Evolutionary conservation across 1,140 invertebrate genomes (phyloP), one percentile per base, ranked within the genome.

Genomic region (Lordiphosa clarofinis): DNA sequence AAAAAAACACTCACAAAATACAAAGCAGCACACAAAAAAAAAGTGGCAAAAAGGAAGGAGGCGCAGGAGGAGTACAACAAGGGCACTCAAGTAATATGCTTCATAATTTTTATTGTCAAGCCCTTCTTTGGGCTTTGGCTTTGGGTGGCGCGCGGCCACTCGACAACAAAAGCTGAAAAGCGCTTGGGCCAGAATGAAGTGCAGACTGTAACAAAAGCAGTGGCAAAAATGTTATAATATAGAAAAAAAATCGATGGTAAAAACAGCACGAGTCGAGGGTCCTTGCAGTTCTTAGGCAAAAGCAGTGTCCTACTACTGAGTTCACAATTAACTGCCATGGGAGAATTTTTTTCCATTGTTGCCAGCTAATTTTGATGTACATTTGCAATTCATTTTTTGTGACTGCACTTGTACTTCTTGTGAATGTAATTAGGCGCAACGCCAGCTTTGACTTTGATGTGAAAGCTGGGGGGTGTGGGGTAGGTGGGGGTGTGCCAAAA

Each of bases 61-160:
- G 50, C 43, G 50, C 44, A 63, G 63, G 49, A 49, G 70, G 57
- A 70, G 52, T 31, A 11, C 15, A 24, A 55, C 63, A 59, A 70
- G 67, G 70, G 67, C 67, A 53, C 67, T 71, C 66, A 71, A 71
- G 66, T 71, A 71, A 71, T 71, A 71, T 70, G 67, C 67, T 71
- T 71, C 67, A 71, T 71, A 70, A 71, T 71, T 68, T 71, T 71
- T 71, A 71, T 71, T 71, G 67, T 71, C 67, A 71, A 71, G 66
- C 67, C 66, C 52, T 43, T 68, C 67, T 68, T 46, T 46, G 28
- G 28, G 43, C 64, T 62, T 70, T 70, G 61, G 42, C 42, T 42
- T 57, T 40, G 50, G 56, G 37, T 62, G 49, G 39, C 50, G 48
- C 33, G 28, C 31, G 54, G n/a, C 42, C 64, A 68, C 64, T 68